These are phyloP conservation scores for Ormyrus rosae DNA, from an alignment of 2,888 invertebrate genomes.

Conservation along the genomic window DNA sequence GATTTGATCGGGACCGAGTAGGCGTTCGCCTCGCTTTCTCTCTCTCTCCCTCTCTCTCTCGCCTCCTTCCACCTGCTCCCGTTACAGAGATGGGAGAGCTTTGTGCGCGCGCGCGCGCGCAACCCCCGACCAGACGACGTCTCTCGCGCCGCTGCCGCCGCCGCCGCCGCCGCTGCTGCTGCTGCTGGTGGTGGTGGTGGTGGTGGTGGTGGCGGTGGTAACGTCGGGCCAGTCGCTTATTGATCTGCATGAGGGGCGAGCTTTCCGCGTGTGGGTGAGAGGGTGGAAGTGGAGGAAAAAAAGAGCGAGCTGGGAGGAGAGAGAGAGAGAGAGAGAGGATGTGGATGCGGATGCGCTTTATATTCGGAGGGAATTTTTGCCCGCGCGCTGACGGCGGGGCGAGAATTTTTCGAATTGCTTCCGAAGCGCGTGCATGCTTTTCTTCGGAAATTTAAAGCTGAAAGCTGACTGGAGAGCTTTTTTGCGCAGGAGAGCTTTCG, in stretches of 20 bases:
- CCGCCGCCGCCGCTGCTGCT: constrained; percentile 6
- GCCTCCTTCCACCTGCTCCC: neutral
- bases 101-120: constrained; percentile 17
- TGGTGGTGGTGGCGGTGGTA: neutral
- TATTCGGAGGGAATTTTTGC: neutral
- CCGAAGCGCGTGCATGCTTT: too few species aligned
- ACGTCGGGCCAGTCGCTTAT: constrained; percentile 29
- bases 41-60: neutral
- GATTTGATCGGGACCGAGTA: constrained; percentile 25
- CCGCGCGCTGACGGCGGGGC: neutral
- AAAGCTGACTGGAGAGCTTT: neutral
- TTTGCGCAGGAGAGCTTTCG: neutral
- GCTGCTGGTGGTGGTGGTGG: neutral
- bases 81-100: neutral
- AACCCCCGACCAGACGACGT: constrained; percentile 7
- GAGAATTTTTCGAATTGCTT: too few species aligned
- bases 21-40: neutral
- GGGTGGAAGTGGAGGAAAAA: neutral
- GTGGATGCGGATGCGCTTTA: neutral
- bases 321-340: neutral
- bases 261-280: neutral
- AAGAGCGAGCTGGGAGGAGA: neutral
- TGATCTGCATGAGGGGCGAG: constrained; percentile 31
- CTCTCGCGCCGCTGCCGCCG: neutral
- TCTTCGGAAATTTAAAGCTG: too few species aligned